Base-by-base conservation (phyloP, 2,797 vertebrate species). In the Taenioides sp. region DNA sequence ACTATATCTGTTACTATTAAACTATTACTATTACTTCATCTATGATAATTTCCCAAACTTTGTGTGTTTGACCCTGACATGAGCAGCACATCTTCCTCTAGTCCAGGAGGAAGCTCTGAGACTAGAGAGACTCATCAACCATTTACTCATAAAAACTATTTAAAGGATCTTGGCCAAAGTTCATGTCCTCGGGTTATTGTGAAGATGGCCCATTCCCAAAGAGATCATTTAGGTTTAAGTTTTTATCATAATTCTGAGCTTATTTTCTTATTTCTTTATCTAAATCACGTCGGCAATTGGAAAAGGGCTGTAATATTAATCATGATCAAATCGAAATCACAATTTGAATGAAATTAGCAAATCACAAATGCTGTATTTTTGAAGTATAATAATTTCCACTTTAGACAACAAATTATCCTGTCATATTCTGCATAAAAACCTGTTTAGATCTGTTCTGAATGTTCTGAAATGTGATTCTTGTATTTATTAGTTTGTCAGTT, bases 151-250 rank as follows among this genome's bases (percentile, higher is more conserved):
- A 71, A 89, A 93, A 94, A 94, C 95, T 97, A 97, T 97, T 97
- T 96, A 95, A 97, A 96, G 95, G 91, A 96, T 95, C 94, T 90
- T 87, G 90, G 94, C 87, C 92, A 96, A 95, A 95, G 97, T 95
- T 98, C 94, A 94, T 86, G 95, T 95, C 95, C 95, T 96, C 91
- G 94, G 91, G 95, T 86, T 94, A 92, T 95, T 93, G 92, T 94
- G 91, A 90, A 95, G 93, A 95, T 92, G 71, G 74, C 78, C 89
- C 93, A 95, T 96, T 96, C 95, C 94, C 95, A 95, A 93, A 93
- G 91, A 96, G 92, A 87, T 69, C 11, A 67, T 80, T 73, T 59
- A 68, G 3, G n/a, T 50, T 61, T 34, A 34, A 34, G 17, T 22
- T 40, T 63, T 34, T 40, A 9, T 17, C 27, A 17, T 31, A 2